Evolutionary conservation across 2,888 invertebrate genomes (phyloP).

Genomic region (Drosophila pseudotalamancana): DNA sequence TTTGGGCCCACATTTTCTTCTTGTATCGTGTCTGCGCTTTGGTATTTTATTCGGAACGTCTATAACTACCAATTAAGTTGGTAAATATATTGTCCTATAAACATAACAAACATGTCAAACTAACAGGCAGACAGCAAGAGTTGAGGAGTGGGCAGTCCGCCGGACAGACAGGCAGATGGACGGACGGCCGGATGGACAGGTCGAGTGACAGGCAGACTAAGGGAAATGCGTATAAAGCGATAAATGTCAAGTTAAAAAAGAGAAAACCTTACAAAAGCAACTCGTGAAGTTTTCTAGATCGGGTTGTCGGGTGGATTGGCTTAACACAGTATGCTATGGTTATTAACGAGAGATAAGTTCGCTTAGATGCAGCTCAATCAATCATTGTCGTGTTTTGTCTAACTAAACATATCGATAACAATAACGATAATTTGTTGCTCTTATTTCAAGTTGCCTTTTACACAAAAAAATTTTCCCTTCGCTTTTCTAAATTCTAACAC

Average conservation of each 20-base stretch:
- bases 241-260: conserved; percentile 74
- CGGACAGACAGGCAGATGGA: background rate
- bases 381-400: conserved; percentile 62
- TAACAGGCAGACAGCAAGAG: conserved; percentile 20
- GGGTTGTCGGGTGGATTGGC: background rate
- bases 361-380: conserved; percentile 51
- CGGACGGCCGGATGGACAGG: conserved; percentile 28
- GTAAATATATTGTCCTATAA: conserved; percentile 66
- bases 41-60: conserved; percentile 49
- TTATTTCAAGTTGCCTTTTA: too few species aligned
- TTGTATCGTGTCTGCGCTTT: too few species aligned
- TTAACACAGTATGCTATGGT: too few species aligned
- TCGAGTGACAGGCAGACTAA: conserved; percentile 15
- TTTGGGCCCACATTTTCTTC: background rate
- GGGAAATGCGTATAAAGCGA: conserved; percentile 69
- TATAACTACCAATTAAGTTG: conserved; percentile 77
- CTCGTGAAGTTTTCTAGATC: conserved; percentile 17
- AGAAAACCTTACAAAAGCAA: conserved; percentile 23
- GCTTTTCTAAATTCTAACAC: too few species aligned
- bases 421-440: conserved; percentile 33
- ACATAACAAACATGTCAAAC: conserved; percentile 55
- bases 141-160: background rate
- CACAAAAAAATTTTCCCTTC: too few species aligned
- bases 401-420: conserved; percentile 58
- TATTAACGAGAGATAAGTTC: conserved; percentile 17